Percentiles rank a stretch among this genome's conserved stretches.
Conservation (phyloP, 2,888 invertebrate genomes). For the Campoplex capitator region DNA sequence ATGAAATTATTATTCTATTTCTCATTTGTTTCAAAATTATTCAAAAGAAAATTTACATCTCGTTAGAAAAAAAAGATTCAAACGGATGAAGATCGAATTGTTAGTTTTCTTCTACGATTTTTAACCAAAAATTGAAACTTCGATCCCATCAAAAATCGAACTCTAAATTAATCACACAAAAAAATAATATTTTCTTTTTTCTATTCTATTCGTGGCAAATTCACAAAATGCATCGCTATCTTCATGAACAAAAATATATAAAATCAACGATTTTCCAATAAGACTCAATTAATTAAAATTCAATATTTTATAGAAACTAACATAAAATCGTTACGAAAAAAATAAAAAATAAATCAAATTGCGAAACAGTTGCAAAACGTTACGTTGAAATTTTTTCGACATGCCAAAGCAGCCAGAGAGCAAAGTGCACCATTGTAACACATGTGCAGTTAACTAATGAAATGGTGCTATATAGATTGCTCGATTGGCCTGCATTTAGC, state of each 20-base stretch:
- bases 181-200: too few relatives aligned
- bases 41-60: not conserved
- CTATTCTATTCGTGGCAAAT: too few relatives aligned
- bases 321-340: not conserved
- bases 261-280: not conserved
- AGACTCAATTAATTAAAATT: not conserved
- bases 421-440: conserved; percentile 24
- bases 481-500: conserved; percentile 56
- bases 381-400: conserved; percentile 5
- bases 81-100: too few relatives aligned
- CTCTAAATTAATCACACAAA: too few relatives aligned
- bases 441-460: conserved; percentile 28
- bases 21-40: too few relatives aligned
- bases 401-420: not conserved
- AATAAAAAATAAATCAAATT: not conserved
- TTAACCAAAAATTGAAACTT: too few relatives aligned
- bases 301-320: not conserved
- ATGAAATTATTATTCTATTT: not conserved
- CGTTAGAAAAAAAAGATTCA: too few relatives aligned
- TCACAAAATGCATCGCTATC: too few relatives aligned
- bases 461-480: conserved; percentile 29
- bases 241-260: not conserved
- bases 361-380: not conserved
- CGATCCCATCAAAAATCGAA: too few relatives aligned
- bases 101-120: too few relatives aligned